Conservation (phyloP, 2,888 invertebrate species). For the Agelastica alni region DNA sequence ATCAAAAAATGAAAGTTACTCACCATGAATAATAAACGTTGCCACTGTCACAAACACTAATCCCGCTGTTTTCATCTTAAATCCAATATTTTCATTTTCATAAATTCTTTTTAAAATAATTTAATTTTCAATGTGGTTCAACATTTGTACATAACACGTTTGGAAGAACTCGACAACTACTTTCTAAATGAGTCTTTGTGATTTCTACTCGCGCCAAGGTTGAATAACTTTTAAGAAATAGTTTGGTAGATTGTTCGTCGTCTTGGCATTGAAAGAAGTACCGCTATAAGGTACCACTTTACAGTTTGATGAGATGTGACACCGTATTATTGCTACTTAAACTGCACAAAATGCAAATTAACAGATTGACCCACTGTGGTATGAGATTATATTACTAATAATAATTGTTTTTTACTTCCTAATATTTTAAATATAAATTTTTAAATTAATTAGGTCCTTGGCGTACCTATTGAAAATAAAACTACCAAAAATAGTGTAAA, state of each 20-base stretch:
- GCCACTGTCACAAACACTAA: conserved; percentile 7
- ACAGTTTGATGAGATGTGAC: not conserved
- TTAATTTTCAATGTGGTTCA: conserved; percentile 19
- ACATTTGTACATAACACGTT: conserved; percentile 24
- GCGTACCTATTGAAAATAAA: too few relatives aligned
- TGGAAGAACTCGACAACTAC: conserved; percentile 28
- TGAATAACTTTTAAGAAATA: conserved; percentile 27
- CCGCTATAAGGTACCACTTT: not conserved
- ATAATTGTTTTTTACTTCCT: too few relatives aligned
- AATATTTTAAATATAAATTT: too few relatives aligned
- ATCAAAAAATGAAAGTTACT: conserved; percentile 11
- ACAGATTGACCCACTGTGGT: too few relatives aligned
- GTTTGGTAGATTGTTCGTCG: conserved; percentile 17
- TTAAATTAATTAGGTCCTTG: too few relatives aligned
- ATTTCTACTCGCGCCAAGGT: conserved; percentile 35
- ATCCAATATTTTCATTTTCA: conserved; percentile 27
- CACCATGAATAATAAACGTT: conserved; percentile 18
- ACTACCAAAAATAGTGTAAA: too few relatives aligned
- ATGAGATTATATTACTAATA: too few relatives aligned
- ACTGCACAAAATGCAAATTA: too few relatives aligned
- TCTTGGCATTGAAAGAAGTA: not conserved
- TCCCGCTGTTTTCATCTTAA: conserved; percentile 28
- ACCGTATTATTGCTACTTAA: conserved; percentile 7
- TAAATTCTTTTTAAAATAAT: conserved; percentile 15
- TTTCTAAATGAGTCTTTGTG: conserved; percentile 33